Base-by-base conservation (phyloP, 35 echinoderm and acorn worm genomes). In the Acanthaster planci region DNA sequence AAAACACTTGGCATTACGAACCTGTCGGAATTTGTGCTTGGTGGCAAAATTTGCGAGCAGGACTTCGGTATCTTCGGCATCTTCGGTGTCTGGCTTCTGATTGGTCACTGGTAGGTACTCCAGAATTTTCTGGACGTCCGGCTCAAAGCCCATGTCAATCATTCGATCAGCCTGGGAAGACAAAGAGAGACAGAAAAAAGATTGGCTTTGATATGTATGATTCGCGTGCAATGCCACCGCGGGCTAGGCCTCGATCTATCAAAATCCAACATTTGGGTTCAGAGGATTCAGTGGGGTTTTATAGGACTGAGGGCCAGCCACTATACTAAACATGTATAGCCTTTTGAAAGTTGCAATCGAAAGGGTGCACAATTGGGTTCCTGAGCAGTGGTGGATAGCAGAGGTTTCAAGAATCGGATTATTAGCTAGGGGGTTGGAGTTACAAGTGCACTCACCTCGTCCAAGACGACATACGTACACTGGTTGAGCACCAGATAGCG, bases 111-210 rank as follows among this genome's bases (percentile, higher is more conserved):
- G 96, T 1, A 99, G 83, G 60, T 94, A 92, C 15, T 89, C 84
- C 14, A 99, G 85, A 40, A 99, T 99, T 56, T 87, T 94, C 60
- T 99, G 96, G 1, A 99, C 96, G 40, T 99, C 96, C 29, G 96
- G 92, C 53, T 99, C 96, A 86, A 99, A 99, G 78, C 96, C 96
- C 96, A 99, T 93, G 79, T 99, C 96, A 82, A 99, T 99, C 96
- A 99, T 99, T 44, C 92, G 81, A 84, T 99, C 96, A 50, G 96
- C 96, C 96, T 99, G 60, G 50, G 29, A 39, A 36, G 34, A 26
- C 77, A 67, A 75, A 21, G 8, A 32, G 21, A 21, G 42, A 47
- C 4, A 47, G 12, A 47, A 47, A 47, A 6, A 6, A 4, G 4
- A 47, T 47, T 4, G 12, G 4, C 42, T 6, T 4, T 12, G 42